Conservation (phyloP, 2,888 invertebrate genomes). For the Harpagoxenus sublaevis region DNA sequence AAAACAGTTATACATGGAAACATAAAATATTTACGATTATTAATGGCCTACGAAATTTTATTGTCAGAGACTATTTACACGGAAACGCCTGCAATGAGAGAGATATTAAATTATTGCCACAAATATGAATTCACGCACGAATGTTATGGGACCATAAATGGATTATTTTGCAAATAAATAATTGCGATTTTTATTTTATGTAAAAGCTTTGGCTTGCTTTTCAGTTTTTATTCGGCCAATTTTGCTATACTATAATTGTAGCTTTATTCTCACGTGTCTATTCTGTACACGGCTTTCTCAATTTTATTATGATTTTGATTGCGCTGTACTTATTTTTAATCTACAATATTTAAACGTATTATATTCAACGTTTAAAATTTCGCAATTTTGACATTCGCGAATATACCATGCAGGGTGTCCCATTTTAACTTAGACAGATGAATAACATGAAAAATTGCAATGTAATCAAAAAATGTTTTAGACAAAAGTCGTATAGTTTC, state of each 20-base stretch:
- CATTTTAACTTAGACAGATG: too few relatives aligned
- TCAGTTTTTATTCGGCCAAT: not conserved
- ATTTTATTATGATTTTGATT: not conserved
- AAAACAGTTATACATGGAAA: not conserved
- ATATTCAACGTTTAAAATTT: constrained; percentile 2
- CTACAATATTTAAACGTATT: not conserved
- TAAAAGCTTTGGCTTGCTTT: not conserved
- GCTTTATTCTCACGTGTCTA: not conserved
- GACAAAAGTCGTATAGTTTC: too few relatives aligned
- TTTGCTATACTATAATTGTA: not conserved
- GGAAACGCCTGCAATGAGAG: not conserved
- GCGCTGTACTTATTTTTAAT: not conserved
- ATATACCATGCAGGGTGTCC: too few relatives aligned
- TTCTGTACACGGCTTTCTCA: too few relatives aligned
- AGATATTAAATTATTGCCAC: constrained; percentile 16
- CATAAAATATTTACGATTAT: not conserved
- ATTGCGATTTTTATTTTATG: not conserved
- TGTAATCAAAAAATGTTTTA: too few relatives aligned
- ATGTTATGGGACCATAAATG: not conserved
- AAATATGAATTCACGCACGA: not conserved
- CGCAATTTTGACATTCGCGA: not conserved
- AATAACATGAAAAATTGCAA: too few relatives aligned
- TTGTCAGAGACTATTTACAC: not conserved
- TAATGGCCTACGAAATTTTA: not conserved
- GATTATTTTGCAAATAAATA: not conserved